Conservation (phyloP, 2,888 invertebrate genomes). For the Synanthedon andrenaeformis region DNA sequence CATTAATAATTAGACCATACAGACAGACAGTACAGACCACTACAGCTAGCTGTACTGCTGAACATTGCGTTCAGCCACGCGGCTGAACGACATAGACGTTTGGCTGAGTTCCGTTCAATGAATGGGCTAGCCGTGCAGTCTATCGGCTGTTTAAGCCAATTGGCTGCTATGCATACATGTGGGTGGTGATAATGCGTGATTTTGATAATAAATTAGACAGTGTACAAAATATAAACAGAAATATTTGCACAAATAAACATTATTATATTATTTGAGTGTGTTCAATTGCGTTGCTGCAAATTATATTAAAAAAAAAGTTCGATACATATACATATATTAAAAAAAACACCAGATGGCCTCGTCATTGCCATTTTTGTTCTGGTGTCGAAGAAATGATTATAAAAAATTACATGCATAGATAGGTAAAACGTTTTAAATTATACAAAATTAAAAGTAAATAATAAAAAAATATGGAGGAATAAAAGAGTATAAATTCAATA, state of each 20-base stretch:
- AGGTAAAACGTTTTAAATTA: slow-evolving; percentile 1
- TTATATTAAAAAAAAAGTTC: slow-evolving; percentile 11
- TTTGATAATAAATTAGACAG: slow-evolving; percentile 16
- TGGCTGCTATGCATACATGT: too few species aligned
- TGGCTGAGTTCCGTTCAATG: too few species aligned
- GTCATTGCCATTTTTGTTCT: too few species aligned
- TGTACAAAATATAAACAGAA: not conserved
- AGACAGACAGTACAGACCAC: too few species aligned
- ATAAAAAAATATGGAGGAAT: slow-evolving; percentile 16
- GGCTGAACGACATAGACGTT: too few species aligned
- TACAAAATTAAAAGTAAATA: slow-evolving; percentile 18
- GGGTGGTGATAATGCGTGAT: slow-evolving; percentile 30
- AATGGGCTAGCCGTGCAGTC: too few species aligned
- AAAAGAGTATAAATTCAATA: slow-evolving; percentile 20
- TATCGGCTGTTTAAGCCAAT: too few species aligned
- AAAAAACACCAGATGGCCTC: not conserved
- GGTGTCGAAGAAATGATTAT: too few species aligned
- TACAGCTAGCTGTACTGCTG: too few species aligned
- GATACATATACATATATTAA: slow-evolving; percentile 2
- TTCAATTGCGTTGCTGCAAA: slow-evolving; percentile 28
- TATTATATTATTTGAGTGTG: slow-evolving; percentile 3
- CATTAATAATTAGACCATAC: too few species aligned
- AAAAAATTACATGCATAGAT: slow-evolving; percentile 5
- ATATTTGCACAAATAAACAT: not conserved
- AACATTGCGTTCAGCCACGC: too few species aligned